Base-by-base conservation (phyloP, 92 coral and sea anemone species). In the Parazoanthus darwini region DNA sequence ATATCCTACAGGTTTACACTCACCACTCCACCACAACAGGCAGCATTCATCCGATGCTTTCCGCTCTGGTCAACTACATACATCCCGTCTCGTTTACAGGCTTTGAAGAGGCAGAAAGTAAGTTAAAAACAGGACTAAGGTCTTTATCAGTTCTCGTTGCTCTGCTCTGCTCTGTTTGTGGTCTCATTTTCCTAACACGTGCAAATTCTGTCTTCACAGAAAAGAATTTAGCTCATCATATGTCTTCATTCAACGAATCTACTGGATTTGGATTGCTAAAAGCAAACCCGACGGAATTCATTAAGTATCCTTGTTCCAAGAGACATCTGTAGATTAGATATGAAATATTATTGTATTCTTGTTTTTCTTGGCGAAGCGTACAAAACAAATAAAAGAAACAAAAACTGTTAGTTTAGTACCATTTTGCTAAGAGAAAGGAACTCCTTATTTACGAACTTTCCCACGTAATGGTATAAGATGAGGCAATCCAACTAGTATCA, bases 211-310 rank as follows among this genome's bases (percentile, higher is more conserved):
- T 54, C 25, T 56, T 81, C 90, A 75, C 92, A 94, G 96, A 89
- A 87, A 86, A 81, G 74, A 94, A 95, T 88, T 72, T 94, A 54
- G 86, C 94, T 56, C 91, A 93, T 89, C 92, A 92, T 37, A 97
- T 97, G 94, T 97, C 99, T 20, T 95, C 99, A 33, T 97, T 97
- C 86, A 97, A 97, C 78, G 99, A 97, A 88, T 93, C 96, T 67
- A 92, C 98, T 25, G 99, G 98, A 4, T 97, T 97, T 85, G 93
- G 96, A 35, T 91, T 97, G 65, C 93, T 97, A 42, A 95, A 94
- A 90, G 96, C 97, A 71, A 97, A 93, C 75, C 99, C 99, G 7
- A 82, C 81, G 77, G 98, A 97, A 75, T 97, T 97, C 86, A 96
- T 97, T 14, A 97, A 92, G 99, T 97, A 97, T 97, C 98, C 96